Conservation (phyloP, 2,113 vertebrate species). For the Pomatorhinus ruficollis region DNA sequence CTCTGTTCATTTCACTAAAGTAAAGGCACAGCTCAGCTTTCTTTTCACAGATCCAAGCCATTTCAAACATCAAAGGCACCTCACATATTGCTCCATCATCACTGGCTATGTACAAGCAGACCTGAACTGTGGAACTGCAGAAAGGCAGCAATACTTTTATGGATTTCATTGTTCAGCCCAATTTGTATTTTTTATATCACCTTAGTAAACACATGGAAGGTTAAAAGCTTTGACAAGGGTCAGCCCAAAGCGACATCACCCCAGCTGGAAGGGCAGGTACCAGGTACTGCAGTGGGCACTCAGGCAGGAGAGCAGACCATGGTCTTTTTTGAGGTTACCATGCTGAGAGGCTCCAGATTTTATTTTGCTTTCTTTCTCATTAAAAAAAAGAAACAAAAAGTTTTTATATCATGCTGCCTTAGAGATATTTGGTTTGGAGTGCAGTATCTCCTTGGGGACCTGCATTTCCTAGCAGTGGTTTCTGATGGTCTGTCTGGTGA, state of each 20-base stretch:
- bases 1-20: not conserved
- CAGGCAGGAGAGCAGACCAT: not conserved
- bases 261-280: not conserved
- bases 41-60: not conserved
- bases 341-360: not conserved
- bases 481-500: not conserved
- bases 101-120: not conserved
- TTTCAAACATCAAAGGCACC: not conserved
- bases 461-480: not conserved
- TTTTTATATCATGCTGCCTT: not conserved
- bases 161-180: not conserved
- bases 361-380: not conserved
- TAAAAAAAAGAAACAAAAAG: not conserved
- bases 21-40: not conserved
- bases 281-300: not conserved
- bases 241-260: not conserved
- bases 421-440: not conserved
- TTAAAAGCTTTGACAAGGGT: not conserved
- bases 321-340: rapidly evolving
- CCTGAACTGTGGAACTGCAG: not conserved
- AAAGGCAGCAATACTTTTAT: not conserved
- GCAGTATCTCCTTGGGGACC: not conserved
- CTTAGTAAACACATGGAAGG: not conserved
- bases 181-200: not conserved
- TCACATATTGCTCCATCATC: not conserved